phyloP scores from a whole-genome alignment of 2,888 invertebrate genomes.

The Eristalinus aeneus region DNA sequence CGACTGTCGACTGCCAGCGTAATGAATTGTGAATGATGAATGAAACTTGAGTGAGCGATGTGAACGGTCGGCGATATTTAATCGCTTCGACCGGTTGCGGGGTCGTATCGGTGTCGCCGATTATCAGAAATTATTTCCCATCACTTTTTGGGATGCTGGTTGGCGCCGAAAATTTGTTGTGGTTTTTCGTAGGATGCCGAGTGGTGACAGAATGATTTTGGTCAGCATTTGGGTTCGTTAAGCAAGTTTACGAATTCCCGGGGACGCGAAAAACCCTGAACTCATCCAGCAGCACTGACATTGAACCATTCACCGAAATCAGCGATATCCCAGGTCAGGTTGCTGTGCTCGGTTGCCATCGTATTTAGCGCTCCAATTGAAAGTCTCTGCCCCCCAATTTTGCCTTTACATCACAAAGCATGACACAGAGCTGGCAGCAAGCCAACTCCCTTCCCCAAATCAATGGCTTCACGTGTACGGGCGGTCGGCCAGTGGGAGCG shows the following conservation, averaged over 20 bases:
- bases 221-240: too few relatives aligned
- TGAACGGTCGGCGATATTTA: neutral
- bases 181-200: neutral
- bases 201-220: neutral
- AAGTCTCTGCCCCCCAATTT: neutral
- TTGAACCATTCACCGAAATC: slow-evolving; percentile 22
- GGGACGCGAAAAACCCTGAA: neutral
- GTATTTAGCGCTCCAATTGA: neutral
- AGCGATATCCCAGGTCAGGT: neutral
- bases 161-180: neutral
- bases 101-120: neutral
- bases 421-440: slow-evolving; percentile 55
- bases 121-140: neutral
- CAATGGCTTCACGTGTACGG: slow-evolving; percentile 56
- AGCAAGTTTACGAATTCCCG: too few relatives aligned
- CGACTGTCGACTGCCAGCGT: neutral
- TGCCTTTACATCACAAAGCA: slow-evolving; percentile 48
- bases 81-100: neutral
- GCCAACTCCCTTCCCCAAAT: slow-evolving; percentile 51
- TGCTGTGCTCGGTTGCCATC: neutral
- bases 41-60: neutral
- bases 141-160: neutral
- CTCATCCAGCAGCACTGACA: slow-evolving; percentile 35
- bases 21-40: neutral
- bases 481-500: neutral